Evolutionary conservation across 2,113 vertebrate species (phyloP).

Genomic region (Nothocercus julius): DNA sequence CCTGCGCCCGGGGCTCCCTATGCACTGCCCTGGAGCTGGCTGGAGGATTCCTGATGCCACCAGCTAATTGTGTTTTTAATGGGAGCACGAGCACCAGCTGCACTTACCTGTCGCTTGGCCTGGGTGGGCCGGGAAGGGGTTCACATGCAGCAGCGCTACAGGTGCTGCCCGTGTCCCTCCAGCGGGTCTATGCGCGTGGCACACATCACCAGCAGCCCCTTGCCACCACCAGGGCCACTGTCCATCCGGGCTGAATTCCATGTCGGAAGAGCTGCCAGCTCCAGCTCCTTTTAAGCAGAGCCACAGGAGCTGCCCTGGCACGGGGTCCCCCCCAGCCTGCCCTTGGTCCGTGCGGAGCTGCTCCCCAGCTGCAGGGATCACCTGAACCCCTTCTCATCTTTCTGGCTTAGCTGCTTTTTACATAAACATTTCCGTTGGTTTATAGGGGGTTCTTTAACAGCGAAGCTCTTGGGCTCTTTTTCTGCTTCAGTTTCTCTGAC

Average conservation of each 20-base stretch:
- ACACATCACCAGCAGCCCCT: background rate
- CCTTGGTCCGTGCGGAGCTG: too few relatives aligned
- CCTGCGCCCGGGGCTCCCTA: too few relatives aligned
- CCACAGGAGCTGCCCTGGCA: too few relatives aligned
- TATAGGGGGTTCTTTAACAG: background rate
- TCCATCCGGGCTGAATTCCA: background rate
- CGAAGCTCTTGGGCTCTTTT: background rate
- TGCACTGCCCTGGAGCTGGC: too few relatives aligned
- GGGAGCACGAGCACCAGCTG: background rate
- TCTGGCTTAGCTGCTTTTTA: background rate
- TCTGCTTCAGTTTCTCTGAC: background rate
- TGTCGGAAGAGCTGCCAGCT: too few relatives aligned
- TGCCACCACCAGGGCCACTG: background rate
- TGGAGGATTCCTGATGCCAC: background rate
- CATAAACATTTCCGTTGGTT: fast-evolving
- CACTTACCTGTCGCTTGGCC: too few relatives aligned
- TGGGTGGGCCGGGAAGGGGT: too few relatives aligned
- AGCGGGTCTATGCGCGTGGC: background rate
- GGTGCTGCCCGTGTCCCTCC: too few relatives aligned
- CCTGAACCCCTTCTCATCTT: too few relatives aligned
- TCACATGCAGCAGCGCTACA: background rate
- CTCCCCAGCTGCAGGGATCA: too few relatives aligned
- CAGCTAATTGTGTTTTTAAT: fast-evolving
- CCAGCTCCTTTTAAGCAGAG: too few relatives aligned
- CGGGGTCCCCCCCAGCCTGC: too few relatives aligned